Evolutionary conservation across 2,113 vertebrate genomes (phyloP), one percentile per base, ranked within the genome.

Genomic region (Rhombomys opimus): DNA sequence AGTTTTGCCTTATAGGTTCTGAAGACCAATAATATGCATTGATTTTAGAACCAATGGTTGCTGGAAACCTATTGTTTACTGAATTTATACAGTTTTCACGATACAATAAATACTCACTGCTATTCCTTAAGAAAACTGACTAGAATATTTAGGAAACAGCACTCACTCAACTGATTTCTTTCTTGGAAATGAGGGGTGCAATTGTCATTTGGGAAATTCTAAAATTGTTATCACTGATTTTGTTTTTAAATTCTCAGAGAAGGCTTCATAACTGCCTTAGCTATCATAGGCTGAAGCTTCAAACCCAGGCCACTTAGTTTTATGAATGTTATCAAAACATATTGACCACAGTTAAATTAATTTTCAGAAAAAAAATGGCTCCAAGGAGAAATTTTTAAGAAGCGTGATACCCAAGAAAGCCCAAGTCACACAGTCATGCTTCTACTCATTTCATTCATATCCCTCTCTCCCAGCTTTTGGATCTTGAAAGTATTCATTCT

Each of bases 201-300:
- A 98, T 91, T 98, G 97, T 97, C 97, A 98, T 90, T 97, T 92
- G 46, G 97, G 96, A 98, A 98, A 98, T 96, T 98, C 80, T 97
- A 98, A 98, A 95, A 96, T 98, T 94, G 98, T 98, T 98, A 98
- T 96, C n/a, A 92, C 82, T 1, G 98, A 98, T 88, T 97, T 98
- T 97, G 95, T 96, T 96, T 98, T 98, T 97, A 98, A 98, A 97
- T 97, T 90, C 94, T 98, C 38, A 95, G 87, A 98, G 97, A 96
- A 98, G 97, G 95, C 94, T 98, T 98, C 98, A 97, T 9, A 96
- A 90, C 84, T 67, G 90, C 93, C 97, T 95, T 88, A 52, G 88
- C 95, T 97, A 98, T 23, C 59, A 97, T 92, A 97, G 97, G 27
- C 38, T 86, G 92, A 91, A 93, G 86, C 90, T 84, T 97, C 97